Evolutionary conservation across 1,140 invertebrate genomes (phyloP).

Genomic region (Dryas iulia): DNA sequence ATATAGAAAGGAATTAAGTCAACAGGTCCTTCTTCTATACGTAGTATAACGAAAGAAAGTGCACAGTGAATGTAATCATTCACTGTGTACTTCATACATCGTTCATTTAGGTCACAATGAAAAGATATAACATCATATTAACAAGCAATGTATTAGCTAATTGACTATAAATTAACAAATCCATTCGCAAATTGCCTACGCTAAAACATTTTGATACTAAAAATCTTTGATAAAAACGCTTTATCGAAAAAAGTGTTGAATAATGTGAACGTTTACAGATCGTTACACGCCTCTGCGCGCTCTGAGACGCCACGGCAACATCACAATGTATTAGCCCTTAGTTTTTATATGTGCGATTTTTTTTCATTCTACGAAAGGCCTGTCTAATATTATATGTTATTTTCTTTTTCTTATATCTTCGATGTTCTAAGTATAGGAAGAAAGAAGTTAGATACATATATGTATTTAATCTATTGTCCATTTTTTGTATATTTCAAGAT

Average conservation of each 20-base stretch:
- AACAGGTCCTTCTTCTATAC: too few relatives aligned
- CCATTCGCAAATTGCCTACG: neutral
- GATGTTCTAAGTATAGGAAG: neutral
- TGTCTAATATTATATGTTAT: neutral
- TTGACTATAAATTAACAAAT: neutral
- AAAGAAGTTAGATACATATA: too few relatives aligned
- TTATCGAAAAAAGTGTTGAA: neutral
- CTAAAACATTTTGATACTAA: neutral
- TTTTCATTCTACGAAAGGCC: neutral
- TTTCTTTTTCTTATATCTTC: neutral
- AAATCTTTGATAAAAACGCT: neutral
- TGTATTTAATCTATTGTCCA: too few relatives aligned
- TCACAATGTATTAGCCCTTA: neutral
- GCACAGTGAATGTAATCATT: neutral
- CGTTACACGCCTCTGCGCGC: constrained; percentile 8
- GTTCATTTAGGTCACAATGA: neutral
- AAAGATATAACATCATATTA: neutral
- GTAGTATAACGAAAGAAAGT: too few relatives aligned
- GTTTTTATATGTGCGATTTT: neutral
- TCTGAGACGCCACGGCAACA: neutral
- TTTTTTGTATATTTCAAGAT: too few relatives aligned
- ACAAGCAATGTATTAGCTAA: neutral
- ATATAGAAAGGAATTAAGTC: too few relatives aligned
- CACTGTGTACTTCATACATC: neutral
- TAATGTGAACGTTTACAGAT: constrained; percentile 22